Evolutionary conservation across 2,113 vertebrate genomes (phyloP), one percentile per base, ranked within the genome.

Genomic region (Microcebus murinus): DNA sequence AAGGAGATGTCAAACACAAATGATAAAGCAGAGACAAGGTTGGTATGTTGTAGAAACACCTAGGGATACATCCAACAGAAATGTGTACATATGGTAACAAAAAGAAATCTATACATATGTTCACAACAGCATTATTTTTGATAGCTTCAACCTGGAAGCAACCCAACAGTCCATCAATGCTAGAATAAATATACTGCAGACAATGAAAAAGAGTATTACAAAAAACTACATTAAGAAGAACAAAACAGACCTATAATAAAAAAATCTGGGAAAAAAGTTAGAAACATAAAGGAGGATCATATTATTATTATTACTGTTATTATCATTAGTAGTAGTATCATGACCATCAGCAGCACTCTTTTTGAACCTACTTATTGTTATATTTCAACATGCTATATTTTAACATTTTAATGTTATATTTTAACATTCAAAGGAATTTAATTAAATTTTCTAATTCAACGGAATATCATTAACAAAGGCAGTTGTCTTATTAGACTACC

Each of bases 381-480:
- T 17, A 67, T 36, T 83, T 91, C 45, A 83, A 61, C 67, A 3
- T 29, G 4, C 73, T 45, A 45, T 8, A 45, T 45, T 45, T 45
- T 45, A 45, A 45, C 42, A 45, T 45, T 45, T 45, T 45, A 45
- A 45, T 45, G 42, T 45, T 45, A 45, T 45, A 45, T 91, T 34
- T 31, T 84, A 50, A 50, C 39, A 70, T 63, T 86, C 18, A 67
- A 57, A 36, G 15, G 17, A 65, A 83, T 77, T 88, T 31, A 29
- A 83, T 77, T 77, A 65, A 52, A 36, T 80, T 94, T 96, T 68
- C 71, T 85, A 67, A 39, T 20, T 86, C n/a, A 95, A 59, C 15
- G 21, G 18, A 29, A 13, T 20, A 42, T 57, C n/a, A 59, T 6
- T 82, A 81, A 82, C 36, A 83, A 34, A 39, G 59, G 27, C 5